These are phyloP conservation scores for Tragelaphus oryx DNA, from an alignment of 2,797 vertebrate genomes.

Conservation along the genomic window DNA sequence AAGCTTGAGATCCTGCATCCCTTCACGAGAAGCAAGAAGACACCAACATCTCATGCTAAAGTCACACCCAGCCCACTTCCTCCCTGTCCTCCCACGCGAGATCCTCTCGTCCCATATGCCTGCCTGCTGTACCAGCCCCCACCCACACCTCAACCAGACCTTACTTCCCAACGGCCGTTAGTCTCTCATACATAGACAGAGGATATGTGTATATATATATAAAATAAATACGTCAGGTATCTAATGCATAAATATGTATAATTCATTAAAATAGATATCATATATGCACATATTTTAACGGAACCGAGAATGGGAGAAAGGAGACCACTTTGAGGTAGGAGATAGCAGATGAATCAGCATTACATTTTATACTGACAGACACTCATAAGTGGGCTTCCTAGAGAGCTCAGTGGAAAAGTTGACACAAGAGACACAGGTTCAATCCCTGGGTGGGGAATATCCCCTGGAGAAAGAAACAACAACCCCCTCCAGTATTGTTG, in stretches of 20 bases:
- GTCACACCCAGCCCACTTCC: constrained; percentile 32
- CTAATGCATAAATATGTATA: not conserved
- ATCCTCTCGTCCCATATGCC: constrained; percentile 24
- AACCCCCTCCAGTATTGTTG: not conserved
- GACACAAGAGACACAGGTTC: not conserved
- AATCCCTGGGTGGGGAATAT: not conserved
- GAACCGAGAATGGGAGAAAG: not conserved
- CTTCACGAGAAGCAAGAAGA: constrained; percentile 46
- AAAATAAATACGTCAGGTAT: not conserved
- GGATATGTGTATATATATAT: not conserved
- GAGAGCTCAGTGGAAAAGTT: not conserved
- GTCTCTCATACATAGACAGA: not conserved
- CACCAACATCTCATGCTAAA: constrained; percentile 26
- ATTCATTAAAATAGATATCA: not conserved
- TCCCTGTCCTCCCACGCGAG: not conserved
- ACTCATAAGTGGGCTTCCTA: not conserved
- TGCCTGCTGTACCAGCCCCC: not conserved
- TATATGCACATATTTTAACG: not conserved
- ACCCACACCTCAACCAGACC: not conserved
- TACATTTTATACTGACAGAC: not conserved
- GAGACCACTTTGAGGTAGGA: constrained; percentile 54
- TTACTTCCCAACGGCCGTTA: not conserved
- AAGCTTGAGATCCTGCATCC: not conserved
- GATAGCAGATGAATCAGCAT: constrained; percentile 70
- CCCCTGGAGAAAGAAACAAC: not conserved